A percentile compares a stretch with the other conserved stretches of the same genome.
These are phyloP conservation scores for Polietes domitor DNA, from an alignment of 2,888 invertebrate genomes.

Conservation along the genomic window DNA sequence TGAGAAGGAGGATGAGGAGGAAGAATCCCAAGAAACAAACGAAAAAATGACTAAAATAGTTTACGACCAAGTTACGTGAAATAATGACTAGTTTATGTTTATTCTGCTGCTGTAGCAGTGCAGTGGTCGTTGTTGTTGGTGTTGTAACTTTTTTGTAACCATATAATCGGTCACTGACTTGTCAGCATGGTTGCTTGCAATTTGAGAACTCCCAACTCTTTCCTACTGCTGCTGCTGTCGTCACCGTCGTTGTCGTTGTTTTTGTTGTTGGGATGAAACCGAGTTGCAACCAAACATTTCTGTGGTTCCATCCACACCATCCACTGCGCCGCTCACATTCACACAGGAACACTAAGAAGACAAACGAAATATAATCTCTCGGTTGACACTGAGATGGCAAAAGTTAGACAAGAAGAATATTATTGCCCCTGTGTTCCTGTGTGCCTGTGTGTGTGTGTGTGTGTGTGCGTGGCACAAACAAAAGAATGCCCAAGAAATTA, in stretches of 20 bases:
- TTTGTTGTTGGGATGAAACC: constrained; percentile 56
- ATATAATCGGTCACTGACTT: constrained; percentile 72
- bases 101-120: neutral
- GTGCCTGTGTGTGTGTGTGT: neutral
- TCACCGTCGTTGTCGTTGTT: constrained; percentile 49
- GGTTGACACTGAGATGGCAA: constrained; percentile 67
- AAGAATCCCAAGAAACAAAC: constrained; percentile 48
- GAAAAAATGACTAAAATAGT: constrained; percentile 68
- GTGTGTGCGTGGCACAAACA: neutral
- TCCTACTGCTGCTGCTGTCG: constrained; percentile 8
- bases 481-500: constrained; percentile 60
- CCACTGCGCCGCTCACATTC: constrained; percentile 15
- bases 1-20: no score
- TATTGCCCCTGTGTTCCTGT: neutral
- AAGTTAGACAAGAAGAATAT: constrained; percentile 65
- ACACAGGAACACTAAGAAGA: constrained; percentile 59
- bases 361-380: constrained; percentile 65
- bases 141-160: constrained; percentile 55
- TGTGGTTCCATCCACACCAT: constrained; percentile 64
- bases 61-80: constrained; percentile 70
- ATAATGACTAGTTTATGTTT: constrained; percentile 71
- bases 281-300: constrained; percentile 64
- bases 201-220: constrained; percentile 69
- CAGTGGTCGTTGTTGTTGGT: neutral
- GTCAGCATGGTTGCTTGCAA: constrained; percentile 69